Evolutionary conservation across 2,797 vertebrate genomes (phyloP).

Genomic region (Rhabdophis nuchalis): DNA sequence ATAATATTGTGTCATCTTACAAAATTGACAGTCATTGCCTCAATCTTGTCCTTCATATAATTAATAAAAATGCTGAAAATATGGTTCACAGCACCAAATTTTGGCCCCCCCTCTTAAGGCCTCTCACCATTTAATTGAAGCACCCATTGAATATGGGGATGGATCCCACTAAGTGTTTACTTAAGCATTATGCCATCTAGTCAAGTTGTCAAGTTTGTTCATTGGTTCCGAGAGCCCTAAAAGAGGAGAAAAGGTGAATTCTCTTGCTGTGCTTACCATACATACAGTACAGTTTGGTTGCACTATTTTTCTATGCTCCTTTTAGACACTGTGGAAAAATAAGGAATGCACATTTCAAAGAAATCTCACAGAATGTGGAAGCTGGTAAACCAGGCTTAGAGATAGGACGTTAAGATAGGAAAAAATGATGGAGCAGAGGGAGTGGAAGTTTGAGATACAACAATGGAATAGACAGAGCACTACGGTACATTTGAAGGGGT

Average conservation of each 20-base stretch:
- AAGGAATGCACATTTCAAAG: background rate
- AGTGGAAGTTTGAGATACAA: background rate
- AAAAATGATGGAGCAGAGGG: background rate
- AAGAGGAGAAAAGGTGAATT: background rate
- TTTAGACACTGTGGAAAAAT: background rate
- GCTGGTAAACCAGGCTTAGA: background rate
- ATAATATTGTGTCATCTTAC: background rate
- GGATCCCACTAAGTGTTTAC: background rate
- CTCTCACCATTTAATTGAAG: background rate
- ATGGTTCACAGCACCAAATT: background rate
- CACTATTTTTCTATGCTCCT: background rate
- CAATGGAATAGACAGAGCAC: background rate
- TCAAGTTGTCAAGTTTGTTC: background rate
- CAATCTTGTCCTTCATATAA: background rate
- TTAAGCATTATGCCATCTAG: background rate
- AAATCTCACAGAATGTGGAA: background rate
- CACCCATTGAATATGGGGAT: background rate
- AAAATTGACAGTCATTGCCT: background rate
- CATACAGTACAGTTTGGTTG: background rate
- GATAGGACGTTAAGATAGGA: background rate
- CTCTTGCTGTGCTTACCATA: background rate
- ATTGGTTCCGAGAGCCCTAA: background rate
- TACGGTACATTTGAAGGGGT: background rate
- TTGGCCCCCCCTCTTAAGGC: background rate
- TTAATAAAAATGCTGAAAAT: background rate